A percentile compares a stretch with the other conserved stretches of the same genome.
These are phyloP conservation scores for Spilosoma lubricipeda DNA, from an alignment of 2,888 invertebrate species.

Conservation along the genomic window DNA sequence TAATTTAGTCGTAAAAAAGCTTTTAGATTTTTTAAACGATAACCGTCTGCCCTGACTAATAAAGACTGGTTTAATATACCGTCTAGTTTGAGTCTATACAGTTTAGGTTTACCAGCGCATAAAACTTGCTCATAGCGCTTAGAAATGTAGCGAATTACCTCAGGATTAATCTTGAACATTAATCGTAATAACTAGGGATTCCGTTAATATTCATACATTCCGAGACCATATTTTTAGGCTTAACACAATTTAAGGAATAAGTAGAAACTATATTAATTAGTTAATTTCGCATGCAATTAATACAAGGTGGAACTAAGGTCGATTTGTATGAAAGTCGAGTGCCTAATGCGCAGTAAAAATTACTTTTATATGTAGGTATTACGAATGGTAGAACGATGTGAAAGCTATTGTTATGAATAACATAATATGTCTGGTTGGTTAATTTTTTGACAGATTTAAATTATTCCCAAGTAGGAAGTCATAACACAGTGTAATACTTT, in stretches of 20 bases:
- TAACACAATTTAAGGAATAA: constrained; percentile 52
- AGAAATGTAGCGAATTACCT: background rate
- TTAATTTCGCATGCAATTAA: constrained; percentile 33
- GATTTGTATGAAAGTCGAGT: constrained; percentile 34
- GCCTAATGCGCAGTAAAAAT: constrained; percentile 37
- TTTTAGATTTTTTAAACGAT: background rate
- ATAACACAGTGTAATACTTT: constrained; percentile 4
- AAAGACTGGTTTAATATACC: background rate
- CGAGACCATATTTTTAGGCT: background rate
- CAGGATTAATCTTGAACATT: background rate
- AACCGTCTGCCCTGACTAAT: background rate
- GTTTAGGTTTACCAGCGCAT: background rate
- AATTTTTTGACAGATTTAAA: constrained; percentile 20
- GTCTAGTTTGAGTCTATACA: background rate
- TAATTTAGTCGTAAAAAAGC: background rate
- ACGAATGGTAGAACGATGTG: constrained; percentile 32
- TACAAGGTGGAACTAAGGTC: constrained; percentile 29
- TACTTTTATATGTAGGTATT: constrained; percentile 33
- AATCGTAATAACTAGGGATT: background rate
- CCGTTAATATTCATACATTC: background rate
- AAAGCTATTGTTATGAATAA: constrained; percentile 37
- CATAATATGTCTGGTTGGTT: constrained; percentile 12
- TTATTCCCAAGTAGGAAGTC: constrained; percentile 13
- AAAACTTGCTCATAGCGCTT: background rate
- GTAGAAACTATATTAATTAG: constrained; percentile 44